Percentiles rank a stretch among this genome's conserved stretches.
phyloP scores from a whole-genome alignment of 92 coral and sea anemone species.

The Porites rus region DNA sequence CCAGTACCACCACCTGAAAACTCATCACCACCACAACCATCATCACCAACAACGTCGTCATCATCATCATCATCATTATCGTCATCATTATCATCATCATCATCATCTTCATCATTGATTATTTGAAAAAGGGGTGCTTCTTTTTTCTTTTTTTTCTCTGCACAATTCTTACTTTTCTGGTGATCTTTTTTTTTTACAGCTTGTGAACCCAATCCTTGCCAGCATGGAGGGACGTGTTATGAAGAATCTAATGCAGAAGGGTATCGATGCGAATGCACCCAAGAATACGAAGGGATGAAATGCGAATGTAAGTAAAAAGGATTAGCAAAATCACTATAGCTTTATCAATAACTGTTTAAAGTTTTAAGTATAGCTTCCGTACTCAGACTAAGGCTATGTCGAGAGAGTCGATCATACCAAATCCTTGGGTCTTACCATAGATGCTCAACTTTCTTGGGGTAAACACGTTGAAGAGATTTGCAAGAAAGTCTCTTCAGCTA shows the following conservation, averaged over 20 bases:
- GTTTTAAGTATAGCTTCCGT: too few species aligned
- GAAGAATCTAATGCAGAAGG: neutral
- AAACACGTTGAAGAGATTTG: too few species aligned
- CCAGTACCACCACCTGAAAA: too few species aligned
- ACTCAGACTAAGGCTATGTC: too few species aligned
- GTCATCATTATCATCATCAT: too few species aligned
- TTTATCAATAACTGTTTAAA: too few species aligned
- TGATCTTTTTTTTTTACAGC: neutral
- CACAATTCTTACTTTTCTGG: neutral
- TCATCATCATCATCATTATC: neutral
- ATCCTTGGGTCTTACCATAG: too few species aligned
- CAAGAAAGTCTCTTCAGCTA: too few species aligned
- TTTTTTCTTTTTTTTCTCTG: neutral
- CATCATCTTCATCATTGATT: too few species aligned
- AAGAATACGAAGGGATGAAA: neutral
- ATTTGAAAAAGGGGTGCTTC: neutral
- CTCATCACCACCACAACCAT: neutral
- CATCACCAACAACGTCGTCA: neutral
- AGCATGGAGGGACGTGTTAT: neutral
- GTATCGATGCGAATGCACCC: neutral
- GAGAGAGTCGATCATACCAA: too few species aligned
- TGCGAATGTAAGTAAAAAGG: neutral
- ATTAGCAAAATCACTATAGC: neutral
- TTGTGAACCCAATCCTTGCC: constrained; percentile 11
- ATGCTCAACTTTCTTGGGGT: too few species aligned